Conservation (phyloP, 1,140 invertebrate species). For the Macrosteles quadrilineatus region DNA sequence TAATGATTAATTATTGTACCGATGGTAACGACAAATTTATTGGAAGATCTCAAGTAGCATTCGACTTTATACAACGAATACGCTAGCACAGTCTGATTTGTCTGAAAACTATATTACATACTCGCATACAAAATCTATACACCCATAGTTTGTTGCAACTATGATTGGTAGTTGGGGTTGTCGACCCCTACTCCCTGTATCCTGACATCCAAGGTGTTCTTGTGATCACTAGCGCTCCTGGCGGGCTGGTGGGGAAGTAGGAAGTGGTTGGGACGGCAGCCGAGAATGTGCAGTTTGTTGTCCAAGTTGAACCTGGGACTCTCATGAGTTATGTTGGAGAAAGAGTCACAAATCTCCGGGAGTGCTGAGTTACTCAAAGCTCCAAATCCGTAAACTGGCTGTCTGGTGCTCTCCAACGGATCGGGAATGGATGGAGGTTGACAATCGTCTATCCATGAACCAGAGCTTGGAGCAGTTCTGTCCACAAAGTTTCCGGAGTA, state of each 20-base stretch:
- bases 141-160: conserved; percentile 11
- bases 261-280: conserved; percentile 42
- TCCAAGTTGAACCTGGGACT: conserved; percentile 41
- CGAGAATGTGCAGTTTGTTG: conserved; percentile 41
- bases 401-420: conserved; percentile 34
- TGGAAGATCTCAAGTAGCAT: background rate
- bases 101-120: conserved; percentile 23
- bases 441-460: conserved; percentile 43
- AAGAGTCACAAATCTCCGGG: conserved; percentile 31
- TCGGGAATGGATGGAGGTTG: conserved; percentile 30
- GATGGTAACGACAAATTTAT: conserved; percentile 10
- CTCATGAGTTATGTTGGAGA: conserved; percentile 29
- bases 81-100: conserved; percentile 20
- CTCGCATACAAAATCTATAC: conserved; percentile 19
- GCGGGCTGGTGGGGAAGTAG: conserved; percentile 40
- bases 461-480: conserved; percentile 39
- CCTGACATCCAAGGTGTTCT: conserved; percentile 64
- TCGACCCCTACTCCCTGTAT: conserved; percentile 36
- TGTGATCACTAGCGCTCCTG: conserved; percentile 52
- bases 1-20: conserved; percentile 5
- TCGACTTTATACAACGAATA: background rate
- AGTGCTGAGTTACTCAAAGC: conserved; percentile 32
- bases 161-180: conserved; percentile 41
- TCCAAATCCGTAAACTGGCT: conserved; percentile 33
- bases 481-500: conserved; percentile 46